phyloP scores from a whole-genome alignment of 2,113 vertebrate genomes.

The Catharus fuscescens region DNA sequence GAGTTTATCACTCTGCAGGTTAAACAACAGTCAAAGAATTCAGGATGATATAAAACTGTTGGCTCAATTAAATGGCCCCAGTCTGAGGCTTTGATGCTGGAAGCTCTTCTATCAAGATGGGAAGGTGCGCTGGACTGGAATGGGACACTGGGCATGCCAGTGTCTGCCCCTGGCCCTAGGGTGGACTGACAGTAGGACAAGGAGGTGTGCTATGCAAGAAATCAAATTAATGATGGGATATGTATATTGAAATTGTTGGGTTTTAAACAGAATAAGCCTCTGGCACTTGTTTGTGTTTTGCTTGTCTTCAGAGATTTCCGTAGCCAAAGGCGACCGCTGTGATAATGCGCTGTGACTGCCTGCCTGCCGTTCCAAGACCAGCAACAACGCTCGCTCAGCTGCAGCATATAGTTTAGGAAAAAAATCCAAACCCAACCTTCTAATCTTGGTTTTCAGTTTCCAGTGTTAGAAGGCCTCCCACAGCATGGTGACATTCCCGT shows the following conservation, averaged over 20 bases:
- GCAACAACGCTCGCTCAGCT: background rate
- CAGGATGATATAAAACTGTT: background rate
- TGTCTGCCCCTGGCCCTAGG: background rate
- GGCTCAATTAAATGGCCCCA: background rate
- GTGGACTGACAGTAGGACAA: background rate
- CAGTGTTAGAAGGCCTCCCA: constrained; percentile 47
- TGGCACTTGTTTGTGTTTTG: background rate
- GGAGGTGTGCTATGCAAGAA: background rate
- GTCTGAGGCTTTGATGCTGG: background rate
- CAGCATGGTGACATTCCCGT: background rate
- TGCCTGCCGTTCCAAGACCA: background rate
- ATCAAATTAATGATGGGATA: background rate
- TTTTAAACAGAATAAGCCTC: background rate
- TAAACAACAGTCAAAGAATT: background rate
- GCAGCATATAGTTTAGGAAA: constrained; percentile 50
- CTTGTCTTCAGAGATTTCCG: constrained; percentile 7
- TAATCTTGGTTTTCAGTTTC: constrained; percentile 64
- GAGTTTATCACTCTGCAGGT: background rate
- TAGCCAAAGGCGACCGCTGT: background rate
- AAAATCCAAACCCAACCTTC: constrained; percentile 39
- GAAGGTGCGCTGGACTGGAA: background rate
- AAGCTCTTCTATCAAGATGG: background rate
- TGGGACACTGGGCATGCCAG: background rate
- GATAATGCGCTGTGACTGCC: constrained; percentile 28
- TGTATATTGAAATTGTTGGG: background rate